These are phyloP conservation scores for Drosophila testacea DNA, from an alignment of 2,888 invertebrate species.

Conservation along the genomic window DNA sequence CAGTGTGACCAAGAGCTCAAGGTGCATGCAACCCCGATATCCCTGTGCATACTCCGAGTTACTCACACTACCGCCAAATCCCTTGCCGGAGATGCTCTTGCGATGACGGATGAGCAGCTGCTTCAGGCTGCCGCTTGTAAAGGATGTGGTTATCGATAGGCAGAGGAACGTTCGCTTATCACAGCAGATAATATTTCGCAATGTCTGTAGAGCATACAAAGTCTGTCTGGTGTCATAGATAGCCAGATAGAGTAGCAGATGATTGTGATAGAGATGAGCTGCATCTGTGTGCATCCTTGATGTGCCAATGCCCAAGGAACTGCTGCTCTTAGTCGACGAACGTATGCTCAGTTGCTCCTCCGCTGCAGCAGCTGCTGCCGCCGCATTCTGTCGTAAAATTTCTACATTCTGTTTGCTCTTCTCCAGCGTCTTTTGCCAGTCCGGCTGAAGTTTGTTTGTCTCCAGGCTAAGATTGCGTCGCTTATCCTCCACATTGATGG, in stretches of 20 bases:
- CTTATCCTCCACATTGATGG: conserved; percentile 84
- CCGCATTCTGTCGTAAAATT: conserved; percentile 83
- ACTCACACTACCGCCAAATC: conserved; percentile 88
- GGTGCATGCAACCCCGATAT: conserved; percentile 91
- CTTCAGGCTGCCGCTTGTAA: conserved; percentile 86
- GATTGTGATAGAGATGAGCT: conserved; percentile 89
- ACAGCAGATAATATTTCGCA: conserved; percentile 90
- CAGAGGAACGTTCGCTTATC: conserved; percentile 91
- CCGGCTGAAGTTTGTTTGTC: conserved; percentile 77
- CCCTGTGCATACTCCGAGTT: conserved; percentile 89
- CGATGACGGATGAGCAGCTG: conserved; percentile 88
- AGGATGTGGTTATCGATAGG: conserved; percentile 90
- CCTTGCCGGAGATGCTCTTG: conserved; percentile 91
- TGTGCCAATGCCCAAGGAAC: conserved; percentile 32
- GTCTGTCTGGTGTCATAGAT: conserved; percentile 91
- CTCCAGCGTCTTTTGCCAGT: conserved; percentile 84
- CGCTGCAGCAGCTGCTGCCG: conserved; percentile 60
- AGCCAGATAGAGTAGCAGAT: conserved; percentile 92
- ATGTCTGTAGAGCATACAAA: conserved; percentile 90
- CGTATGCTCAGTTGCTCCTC: conserved; percentile 68
- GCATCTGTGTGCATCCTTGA: conserved; percentile 46
- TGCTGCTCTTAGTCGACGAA: conserved; percentile 68
- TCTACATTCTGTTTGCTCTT: conserved; percentile 85
- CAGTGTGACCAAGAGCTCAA: conserved; percentile 91
- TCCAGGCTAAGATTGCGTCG: conserved; percentile 80